Evolutionary conservation across 2,113 vertebrate genomes (phyloP).

Genomic region (Connochaetes taurinus): DNA sequence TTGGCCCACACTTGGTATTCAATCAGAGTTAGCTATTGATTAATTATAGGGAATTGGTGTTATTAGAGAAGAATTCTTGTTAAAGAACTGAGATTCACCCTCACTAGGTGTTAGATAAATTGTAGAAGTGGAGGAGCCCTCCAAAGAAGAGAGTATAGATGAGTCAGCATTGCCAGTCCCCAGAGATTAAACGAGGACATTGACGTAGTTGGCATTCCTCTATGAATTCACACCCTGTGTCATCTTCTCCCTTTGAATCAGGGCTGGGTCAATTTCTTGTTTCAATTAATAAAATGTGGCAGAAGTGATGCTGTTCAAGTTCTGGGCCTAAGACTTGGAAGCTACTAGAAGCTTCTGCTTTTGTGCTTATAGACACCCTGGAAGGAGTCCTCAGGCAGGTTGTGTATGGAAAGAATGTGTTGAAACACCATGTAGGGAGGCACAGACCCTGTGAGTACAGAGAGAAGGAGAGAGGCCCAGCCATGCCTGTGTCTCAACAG

Average conservation of each 20-base stretch:
- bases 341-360: not conserved
- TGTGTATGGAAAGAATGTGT: not conserved
- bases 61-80: not conserved
- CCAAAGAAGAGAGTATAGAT: not conserved
- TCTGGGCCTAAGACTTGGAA: not conserved
- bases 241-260: not conserved
- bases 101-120: not conserved
- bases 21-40: not conserved
- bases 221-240: not conserved
- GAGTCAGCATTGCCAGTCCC: not conserved
- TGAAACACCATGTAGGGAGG: not conserved
- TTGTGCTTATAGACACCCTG: not conserved
- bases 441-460: not conserved
- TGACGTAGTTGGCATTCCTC: not conserved
- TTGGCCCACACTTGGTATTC: not conserved
- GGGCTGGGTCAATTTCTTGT: not conserved
- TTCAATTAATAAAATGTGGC: not conserved
- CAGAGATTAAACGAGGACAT: not conserved
- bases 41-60: not conserved
- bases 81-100: constrained; percentile 6
- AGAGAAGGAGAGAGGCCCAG: not conserved
- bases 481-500: not conserved
- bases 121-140: not conserved
- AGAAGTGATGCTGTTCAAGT: not conserved
- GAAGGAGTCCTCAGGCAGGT: not conserved